Base-by-base conservation (phyloP, 2,888 invertebrate genomes). In the Leucoma salicis region DNA sequence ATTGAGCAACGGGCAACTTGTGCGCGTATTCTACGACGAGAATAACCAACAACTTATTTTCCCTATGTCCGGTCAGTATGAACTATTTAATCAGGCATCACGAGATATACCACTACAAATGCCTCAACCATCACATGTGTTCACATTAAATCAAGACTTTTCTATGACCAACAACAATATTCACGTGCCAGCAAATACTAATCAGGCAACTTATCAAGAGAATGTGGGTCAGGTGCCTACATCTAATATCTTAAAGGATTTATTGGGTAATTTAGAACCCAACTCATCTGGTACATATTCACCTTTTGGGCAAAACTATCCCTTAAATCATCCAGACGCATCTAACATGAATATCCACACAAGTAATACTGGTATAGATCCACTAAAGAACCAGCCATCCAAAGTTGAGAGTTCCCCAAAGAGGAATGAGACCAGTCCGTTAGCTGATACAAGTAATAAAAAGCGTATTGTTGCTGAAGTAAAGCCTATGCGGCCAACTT, bases 401-500 rank as follows among this genome's bases (percentile, higher is more conserved):
- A 85, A 82, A 55, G 49, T 62, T 24, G 82, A 85, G 5, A 77
- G 68, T 42, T 86, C 87, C 24, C 84, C 84, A 14, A 90, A 87
- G 46, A 72, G 82, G 42, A 84, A 82, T 73, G 89, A 87, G 50
- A 82, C 78, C 44, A 83, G 80, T 45, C 88, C 87, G 14, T 57
- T 89, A 35, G 91, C 91, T 58, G 90, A 91, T 42, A 91, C 91
- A 15, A 90, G 88, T 53, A 89, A 79, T 45, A 92, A 92, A 59
- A 94, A 94, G 42, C 91, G 95, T 36, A 95, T 95, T 74, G 93
- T 96, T 0, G 96, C 95, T 25, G 96, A 96, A 82, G 96, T 96
- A 0, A 95, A 95, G 66, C 96, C 96, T 0, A 96, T 96, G 95
- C 91, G 96, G 39, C 95, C 96, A 35, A 94, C 95, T 10, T 96